Evolutionary conservation across 2,113 vertebrate species (phyloP).

Genomic region (Paralichthys olivaceus): DNA sequence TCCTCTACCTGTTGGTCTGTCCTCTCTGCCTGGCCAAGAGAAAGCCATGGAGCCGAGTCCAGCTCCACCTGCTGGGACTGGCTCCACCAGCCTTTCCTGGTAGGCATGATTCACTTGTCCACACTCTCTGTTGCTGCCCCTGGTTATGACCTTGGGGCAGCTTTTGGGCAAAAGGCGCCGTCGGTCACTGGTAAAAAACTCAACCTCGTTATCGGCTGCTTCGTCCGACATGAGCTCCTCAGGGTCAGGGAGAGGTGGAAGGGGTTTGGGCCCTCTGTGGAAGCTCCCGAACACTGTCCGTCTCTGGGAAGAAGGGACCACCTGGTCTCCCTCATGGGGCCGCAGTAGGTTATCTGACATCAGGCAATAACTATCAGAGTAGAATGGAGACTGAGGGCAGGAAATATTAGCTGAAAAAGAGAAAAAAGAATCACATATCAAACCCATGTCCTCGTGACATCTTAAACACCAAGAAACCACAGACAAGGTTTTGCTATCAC

Average conservation of each 20-base stretch:
- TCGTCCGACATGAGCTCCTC: conserved; percentile 84
- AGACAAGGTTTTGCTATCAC: conserved; percentile 45
- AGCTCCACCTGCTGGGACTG: background rate
- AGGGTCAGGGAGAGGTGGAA: conserved; percentile 90
- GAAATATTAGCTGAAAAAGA: conserved; percentile 54
- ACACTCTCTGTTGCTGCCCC: conserved; percentile 85
- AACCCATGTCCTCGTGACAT: conserved; percentile 14
- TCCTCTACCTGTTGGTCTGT: conserved; percentile 24
- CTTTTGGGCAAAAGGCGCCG: conserved; percentile 84
- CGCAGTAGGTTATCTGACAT: conserved; percentile 49
- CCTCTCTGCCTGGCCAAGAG: conserved; percentile 69
- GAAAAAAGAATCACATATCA: conserved; percentile 15
- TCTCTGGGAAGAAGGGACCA: conserved; percentile 86
- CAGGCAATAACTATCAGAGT: conserved; percentile 60
- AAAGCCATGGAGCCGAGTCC: conserved; percentile 40
- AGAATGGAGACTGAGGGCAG: conserved; percentile 54
- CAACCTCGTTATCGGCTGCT: conserved; percentile 91
- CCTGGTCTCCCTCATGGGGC: conserved; percentile 81
- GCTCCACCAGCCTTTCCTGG: conserved; percentile 75
- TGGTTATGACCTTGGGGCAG: conserved; percentile 70
- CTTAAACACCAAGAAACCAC: conserved; percentile 1
- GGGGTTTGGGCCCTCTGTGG: conserved; percentile 87
- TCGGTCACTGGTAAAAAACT: conserved; percentile 91
- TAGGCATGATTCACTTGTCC: conserved; percentile 94
- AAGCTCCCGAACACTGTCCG: conserved; percentile 82